phyloP scores from a whole-genome alignment of 2,113 vertebrate genomes.

The Gorsachius goisagi region DNA sequence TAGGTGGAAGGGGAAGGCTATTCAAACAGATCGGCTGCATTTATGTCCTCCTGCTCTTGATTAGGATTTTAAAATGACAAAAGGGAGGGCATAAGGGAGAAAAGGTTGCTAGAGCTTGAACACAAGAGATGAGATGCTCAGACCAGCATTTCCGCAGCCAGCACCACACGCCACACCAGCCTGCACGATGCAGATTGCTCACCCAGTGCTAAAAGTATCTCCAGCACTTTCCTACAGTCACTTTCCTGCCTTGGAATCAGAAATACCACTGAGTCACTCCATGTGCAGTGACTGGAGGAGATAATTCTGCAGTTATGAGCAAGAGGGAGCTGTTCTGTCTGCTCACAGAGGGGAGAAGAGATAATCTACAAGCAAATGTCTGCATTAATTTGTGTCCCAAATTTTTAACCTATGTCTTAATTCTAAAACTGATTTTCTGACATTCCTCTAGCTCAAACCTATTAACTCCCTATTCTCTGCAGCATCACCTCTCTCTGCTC shows the following conservation, averaged over 20 bases:
- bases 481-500: background rate
- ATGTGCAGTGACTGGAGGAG: background rate
- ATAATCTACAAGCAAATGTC: background rate
- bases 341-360: background rate
- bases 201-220: background rate
- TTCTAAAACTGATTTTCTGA: background rate
- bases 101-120: background rate
- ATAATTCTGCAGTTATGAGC: background rate
- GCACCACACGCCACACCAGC: background rate
- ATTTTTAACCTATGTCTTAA: background rate
- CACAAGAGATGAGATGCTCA: background rate
- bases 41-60: background rate
- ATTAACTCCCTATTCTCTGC: background rate
- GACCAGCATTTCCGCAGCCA: background rate
- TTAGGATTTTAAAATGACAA: background rate
- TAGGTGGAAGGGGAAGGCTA: background rate
- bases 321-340: background rate
- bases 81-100: background rate
- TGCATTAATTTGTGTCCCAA: background rate
- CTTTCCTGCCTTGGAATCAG: background rate
- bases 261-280: background rate
- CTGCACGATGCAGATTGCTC: background rate
- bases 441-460: background rate
- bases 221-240: background rate
- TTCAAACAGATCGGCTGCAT: background rate